Percentiles rank a stretch among this genome's conserved stretches.
Evolutionary conservation across 2,113 vertebrate species (phyloP).

Genomic region (Microcebus jonahi): DNA sequence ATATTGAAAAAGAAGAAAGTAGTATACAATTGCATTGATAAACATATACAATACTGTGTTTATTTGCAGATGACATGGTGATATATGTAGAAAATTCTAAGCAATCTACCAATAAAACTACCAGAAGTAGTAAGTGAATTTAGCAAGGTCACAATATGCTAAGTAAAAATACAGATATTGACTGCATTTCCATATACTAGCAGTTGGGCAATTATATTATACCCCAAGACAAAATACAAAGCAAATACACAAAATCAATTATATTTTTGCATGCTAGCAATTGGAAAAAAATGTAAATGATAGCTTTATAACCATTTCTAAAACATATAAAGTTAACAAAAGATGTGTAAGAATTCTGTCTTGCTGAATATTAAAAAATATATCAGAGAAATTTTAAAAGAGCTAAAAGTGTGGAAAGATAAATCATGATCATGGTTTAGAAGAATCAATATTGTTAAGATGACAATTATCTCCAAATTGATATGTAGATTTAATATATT

Average conservation of each 20-base stretch:
- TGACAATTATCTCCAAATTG: not conserved
- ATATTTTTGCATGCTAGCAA: not conserved
- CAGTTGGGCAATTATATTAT: not conserved
- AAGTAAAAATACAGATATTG: not conserved
- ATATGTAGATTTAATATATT: not conserved
- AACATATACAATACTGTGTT: not conserved
- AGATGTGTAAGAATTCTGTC: not conserved
- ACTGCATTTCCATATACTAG: not conserved
- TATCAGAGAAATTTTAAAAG: not conserved
- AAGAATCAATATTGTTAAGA: not conserved
- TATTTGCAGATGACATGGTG: conserved; percentile 7
- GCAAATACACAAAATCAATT: conserved; percentile 7
- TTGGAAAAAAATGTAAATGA: conserved; percentile 2
- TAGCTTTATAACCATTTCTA: not conserved
- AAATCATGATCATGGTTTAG: not conserved
- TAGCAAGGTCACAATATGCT: not conserved
- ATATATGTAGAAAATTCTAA: not conserved
- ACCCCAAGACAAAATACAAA: conserved; percentile 3
- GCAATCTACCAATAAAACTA: not conserved
- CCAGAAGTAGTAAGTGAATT: not conserved
- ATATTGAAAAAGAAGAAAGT: conserved; percentile 24
- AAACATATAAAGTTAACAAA: conserved; percentile 11
- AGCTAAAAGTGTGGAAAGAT: conserved; percentile 1
- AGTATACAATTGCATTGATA: not conserved
- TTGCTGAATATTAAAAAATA: not conserved